These are phyloP conservation scores for Manduca sexta DNA, from an alignment of 1,140 invertebrate species.

Conservation along the genomic window DNA sequence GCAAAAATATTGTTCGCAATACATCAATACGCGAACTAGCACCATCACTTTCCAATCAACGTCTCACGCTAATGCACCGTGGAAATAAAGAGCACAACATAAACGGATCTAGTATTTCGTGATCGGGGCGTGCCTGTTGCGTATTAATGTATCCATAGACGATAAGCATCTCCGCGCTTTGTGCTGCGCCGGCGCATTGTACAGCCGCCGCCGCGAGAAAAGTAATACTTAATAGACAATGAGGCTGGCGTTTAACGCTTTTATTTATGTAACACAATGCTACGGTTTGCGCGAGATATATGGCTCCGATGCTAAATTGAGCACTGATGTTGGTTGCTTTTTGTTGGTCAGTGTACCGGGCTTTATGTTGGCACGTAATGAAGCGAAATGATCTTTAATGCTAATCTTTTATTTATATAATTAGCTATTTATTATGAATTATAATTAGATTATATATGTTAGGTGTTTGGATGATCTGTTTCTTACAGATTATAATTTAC, in stretches of 20 bases:
- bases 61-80: conserved; percentile 19
- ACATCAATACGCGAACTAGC: too few species aligned
- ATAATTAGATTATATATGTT: too few species aligned
- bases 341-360: too few species aligned
- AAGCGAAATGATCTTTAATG: too few species aligned
- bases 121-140: conserved; percentile 51
- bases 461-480: too few species aligned
- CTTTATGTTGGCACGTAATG: too few species aligned
- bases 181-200: conserved; percentile 58
- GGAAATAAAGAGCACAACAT: conserved; percentile 43
- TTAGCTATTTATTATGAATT: too few species aligned
- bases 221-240: conserved; percentile 71
- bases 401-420: too few species aligned
- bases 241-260: conserved; percentile 53
- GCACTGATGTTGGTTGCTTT: too few species aligned
- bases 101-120: conserved; percentile 61
- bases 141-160: conserved; percentile 51
- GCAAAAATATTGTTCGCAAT: too few species aligned
- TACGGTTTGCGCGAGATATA: conserved; percentile 42
- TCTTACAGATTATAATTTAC: too few species aligned
- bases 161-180: conserved; percentile 58
- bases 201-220: conserved; percentile 44
- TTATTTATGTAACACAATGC: conserved; percentile 60
- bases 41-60: too few species aligned
- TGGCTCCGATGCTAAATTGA: conserved; percentile 21